These are phyloP conservation scores for Oxyteleia sp. DNA, from an alignment of 2,888 invertebrate genomes.

Conservation along the genomic window DNA sequence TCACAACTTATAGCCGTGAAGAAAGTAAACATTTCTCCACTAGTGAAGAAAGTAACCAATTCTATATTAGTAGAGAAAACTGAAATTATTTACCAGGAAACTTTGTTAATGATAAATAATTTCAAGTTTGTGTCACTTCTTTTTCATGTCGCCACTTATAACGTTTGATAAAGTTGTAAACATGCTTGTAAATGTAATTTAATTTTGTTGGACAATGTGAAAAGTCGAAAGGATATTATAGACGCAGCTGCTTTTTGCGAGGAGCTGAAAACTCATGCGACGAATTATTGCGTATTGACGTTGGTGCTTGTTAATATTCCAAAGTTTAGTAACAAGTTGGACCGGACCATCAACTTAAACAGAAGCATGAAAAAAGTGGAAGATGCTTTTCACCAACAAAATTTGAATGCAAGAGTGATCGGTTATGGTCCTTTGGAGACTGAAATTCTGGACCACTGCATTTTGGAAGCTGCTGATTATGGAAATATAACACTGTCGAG, in stretches of 20 bases:
- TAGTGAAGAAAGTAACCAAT: no score
- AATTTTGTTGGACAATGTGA: constrained; percentile 83
- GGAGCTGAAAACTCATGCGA: constrained; percentile 62
- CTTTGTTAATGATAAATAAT: no score
- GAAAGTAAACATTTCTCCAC: no score
- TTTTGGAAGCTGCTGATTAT: constrained; percentile 77
- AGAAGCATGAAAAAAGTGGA: constrained; percentile 73
- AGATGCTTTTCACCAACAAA: constrained; percentile 60
- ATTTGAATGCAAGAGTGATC: constrained; percentile 74
- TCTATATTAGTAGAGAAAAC: no score
- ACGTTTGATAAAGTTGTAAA: no score
- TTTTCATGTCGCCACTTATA: no score
- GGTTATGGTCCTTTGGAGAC: constrained; percentile 77
- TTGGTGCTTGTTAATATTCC: constrained; percentile 82
- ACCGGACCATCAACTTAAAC: constrained; percentile 73
- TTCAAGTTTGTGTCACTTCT: no score
- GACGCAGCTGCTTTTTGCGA: constrained; percentile 74
- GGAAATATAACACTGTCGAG: constrained; percentile 75
- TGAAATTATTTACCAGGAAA: no score
- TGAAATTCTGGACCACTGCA: constrained; percentile 80
- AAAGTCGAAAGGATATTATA: constrained; percentile 76
- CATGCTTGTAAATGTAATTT: constrained; percentile 80
- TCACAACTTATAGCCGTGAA: no score
- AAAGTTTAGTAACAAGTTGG: constrained; percentile 70
- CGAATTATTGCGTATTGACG: constrained; percentile 77